Evolutionary conservation across 2,113 vertebrate species (phyloP).

Genomic region (Coturnix japonica): DNA sequence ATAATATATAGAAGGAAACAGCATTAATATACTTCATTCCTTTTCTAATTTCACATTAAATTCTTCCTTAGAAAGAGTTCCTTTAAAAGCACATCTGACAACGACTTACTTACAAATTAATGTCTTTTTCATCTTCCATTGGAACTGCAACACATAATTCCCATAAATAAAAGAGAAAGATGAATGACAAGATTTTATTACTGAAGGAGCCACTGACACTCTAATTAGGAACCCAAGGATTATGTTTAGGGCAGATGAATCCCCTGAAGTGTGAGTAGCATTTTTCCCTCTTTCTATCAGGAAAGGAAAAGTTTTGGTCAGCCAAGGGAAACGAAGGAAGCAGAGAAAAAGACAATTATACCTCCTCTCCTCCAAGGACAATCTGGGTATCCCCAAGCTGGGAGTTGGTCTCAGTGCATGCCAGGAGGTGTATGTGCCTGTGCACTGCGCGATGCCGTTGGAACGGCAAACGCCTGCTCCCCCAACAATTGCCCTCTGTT

Average conservation of each 20-base stretch:
- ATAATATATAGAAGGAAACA: neutral
- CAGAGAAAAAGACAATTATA: neutral
- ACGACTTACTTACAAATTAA: neutral
- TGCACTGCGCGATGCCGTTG: rapidly evolving
- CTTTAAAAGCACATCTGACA: neutral
- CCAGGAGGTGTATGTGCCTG: neutral
- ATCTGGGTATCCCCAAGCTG: slow-evolving; percentile 18
- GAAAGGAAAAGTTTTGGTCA: slow-evolving; percentile 50
- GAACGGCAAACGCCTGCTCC: rapidly evolving
- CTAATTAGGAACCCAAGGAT: slow-evolving; percentile 40
- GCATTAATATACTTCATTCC: neutral
- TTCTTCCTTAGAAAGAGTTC: neutral
- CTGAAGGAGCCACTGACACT: neutral
- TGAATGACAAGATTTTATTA: neutral
- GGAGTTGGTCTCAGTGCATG: slow-evolving; percentile 29
- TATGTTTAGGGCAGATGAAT: slow-evolving; percentile 36
- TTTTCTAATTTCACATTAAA: neutral
- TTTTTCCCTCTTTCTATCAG: slow-evolving; percentile 12
- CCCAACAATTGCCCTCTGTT: slow-evolving; percentile 70
- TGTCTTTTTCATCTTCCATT: neutral
- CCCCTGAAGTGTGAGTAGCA: slow-evolving; percentile 1
- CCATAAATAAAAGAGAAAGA: neutral
- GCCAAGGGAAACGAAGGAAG: slow-evolving; percentile 26
- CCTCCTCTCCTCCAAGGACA: slow-evolving; percentile 11
- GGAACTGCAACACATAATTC: neutral